Evolutionary conservation across 1,140 invertebrate species (phyloP).

Genomic region (Saxidomus purpurata): DNA sequence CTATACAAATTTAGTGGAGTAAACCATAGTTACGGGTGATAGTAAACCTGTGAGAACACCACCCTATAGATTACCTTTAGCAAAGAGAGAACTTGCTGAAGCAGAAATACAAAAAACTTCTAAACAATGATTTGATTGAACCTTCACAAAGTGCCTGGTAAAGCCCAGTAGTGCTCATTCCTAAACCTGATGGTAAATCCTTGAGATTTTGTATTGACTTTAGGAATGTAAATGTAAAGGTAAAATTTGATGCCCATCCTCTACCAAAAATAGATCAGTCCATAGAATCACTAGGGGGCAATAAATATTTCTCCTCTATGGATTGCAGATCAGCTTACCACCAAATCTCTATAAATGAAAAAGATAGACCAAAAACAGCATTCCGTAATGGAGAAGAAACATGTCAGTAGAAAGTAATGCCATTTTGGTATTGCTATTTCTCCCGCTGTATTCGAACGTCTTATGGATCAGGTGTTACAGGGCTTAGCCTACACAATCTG

Average conservation of each 20-base stretch:
- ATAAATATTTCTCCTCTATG: constrained; percentile 35
- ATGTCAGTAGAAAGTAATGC: constrained; percentile 36
- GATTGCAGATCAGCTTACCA: background rate
- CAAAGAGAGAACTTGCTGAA: background rate
- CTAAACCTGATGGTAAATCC: constrained; percentile 7
- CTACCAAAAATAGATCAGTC: constrained; percentile 38
- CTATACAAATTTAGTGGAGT: constrained; percentile 13
- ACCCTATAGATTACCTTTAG: constrained; percentile 18
- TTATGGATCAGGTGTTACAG: constrained; percentile 12
- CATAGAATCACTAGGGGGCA: background rate
- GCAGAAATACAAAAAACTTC: constrained; percentile 18
- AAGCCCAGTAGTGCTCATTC: background rate
- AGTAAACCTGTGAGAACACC: background rate
- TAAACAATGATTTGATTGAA: constrained; percentile 19
- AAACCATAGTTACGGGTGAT: constrained; percentile 29
- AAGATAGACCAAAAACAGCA: constrained; percentile 36
- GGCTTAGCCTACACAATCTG: constrained; percentile 11
- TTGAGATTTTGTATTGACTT: constrained; percentile 30
- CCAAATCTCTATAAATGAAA: constrained; percentile 8
- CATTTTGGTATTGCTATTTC: constrained; percentile 31
- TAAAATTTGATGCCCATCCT: constrained; percentile 30
- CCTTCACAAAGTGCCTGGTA: constrained; percentile 2
- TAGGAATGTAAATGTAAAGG: constrained; percentile 19
- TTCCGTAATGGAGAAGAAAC: constrained; percentile 29
- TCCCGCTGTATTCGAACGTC: constrained; percentile 23